Percentiles rank a stretch among this genome's conserved stretches.
Evolutionary conservation across 1,140 invertebrate species (phyloP).

Genomic region (Drosophila navojoa): DNA sequence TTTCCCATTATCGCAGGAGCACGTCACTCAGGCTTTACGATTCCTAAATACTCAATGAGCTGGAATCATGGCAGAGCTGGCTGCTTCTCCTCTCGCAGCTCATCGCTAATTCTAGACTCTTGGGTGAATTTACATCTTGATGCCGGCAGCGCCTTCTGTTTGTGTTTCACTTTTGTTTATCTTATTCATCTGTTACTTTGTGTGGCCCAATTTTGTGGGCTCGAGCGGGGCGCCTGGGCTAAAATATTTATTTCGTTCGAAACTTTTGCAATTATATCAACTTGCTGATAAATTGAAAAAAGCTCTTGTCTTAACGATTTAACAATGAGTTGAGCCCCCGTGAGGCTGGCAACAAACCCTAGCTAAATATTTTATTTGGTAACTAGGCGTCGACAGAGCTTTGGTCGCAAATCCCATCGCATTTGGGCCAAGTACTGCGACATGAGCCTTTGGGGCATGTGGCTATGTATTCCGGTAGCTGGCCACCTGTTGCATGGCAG

Average conservation of each 20-base stretch:
- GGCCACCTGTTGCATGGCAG: conserved; percentile 39
- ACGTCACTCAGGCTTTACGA: too few relatives aligned
- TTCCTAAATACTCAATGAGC: not conserved
- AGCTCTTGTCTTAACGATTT: conserved; percentile 21
- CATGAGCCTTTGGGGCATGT: conserved; percentile 2
- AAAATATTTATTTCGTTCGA: not conserved
- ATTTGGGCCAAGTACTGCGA: not conserved
- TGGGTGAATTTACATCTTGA: conserved; percentile 18
- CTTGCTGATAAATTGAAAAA: conserved; percentile 8
- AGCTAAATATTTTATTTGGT: conserved; percentile 6
- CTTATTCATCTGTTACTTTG: conserved; percentile 13
- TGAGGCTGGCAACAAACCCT: not conserved
- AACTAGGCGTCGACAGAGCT: conserved; percentile 24
- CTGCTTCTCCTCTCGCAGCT: not conserved
- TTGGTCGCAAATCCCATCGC: conserved; percentile 9
- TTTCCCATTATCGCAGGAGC: too few relatives aligned
- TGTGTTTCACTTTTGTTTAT: conserved; percentile 18
- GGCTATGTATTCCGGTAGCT: conserved; percentile 25
- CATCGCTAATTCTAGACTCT: conserved; percentile 31
- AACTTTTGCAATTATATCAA: conserved; percentile 28
- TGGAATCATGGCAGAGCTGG: not conserved
- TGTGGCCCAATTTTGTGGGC: not conserved
- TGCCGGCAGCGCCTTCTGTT: not conserved
- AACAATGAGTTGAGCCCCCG: conserved; percentile 12
- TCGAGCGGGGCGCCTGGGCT: not conserved